phyloP scores from a whole-genome alignment of 2,797 vertebrate genomes.

The Etheostoma perlongum region DNA sequence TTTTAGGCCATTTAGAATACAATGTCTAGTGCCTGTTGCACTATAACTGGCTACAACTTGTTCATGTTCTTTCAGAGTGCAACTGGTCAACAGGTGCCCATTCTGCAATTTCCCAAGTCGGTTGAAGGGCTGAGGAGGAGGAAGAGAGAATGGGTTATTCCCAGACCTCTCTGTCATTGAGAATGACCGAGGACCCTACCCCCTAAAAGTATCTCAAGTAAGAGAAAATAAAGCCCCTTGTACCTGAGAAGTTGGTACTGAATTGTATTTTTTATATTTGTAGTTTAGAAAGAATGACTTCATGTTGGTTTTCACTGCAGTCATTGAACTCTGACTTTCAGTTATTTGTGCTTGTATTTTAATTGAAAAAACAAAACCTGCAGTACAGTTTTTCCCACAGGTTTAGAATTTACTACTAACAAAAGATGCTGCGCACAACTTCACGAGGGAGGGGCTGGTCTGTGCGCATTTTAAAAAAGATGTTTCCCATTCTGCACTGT shows the following conservation, averaged over 20 bases:
- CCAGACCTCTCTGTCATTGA: constrained; percentile 63
- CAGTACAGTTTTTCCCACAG: no score
- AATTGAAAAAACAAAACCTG: no score
- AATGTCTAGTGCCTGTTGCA: background rate
- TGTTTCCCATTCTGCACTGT: no score
- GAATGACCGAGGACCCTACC: constrained; percentile 68
- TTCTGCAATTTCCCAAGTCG: constrained; percentile 66
- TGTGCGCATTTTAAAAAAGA: no score
- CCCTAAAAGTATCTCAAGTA: constrained; percentile 60
- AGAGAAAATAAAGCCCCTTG: background rate
- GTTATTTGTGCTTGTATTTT: background rate
- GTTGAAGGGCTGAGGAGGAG: constrained; percentile 63
- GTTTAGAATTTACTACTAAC: no score
- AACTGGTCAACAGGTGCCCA: background rate
- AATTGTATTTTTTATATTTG: background rate
- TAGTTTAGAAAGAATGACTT: background rate
- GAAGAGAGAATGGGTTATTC: constrained; percentile 83
- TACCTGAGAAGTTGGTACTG: background rate
- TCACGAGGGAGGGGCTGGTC: no score
- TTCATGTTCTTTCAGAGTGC: constrained; percentile 46
- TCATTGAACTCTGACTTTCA: background rate
- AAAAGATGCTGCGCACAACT: no score
- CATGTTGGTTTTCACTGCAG: background rate
- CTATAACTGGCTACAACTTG: background rate
- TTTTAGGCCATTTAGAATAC: background rate